Percentiles rank a stretch among this genome's conserved stretches.
Evolutionary conservation across 2,888 invertebrate species (phyloP).

Genomic region (Alcis repandata): DNA sequence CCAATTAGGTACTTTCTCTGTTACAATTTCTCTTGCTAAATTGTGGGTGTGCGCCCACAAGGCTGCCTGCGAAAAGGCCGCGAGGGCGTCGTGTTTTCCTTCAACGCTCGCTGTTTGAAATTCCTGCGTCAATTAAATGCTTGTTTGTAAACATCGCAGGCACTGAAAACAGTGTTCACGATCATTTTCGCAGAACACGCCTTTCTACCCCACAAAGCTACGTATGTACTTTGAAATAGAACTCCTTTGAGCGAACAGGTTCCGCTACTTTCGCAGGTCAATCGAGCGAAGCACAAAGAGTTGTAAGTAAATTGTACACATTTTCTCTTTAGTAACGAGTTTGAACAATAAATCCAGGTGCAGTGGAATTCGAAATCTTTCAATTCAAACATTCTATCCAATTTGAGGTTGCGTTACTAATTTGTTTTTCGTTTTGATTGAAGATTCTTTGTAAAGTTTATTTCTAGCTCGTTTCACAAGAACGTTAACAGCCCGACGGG

Average conservation of each 20-base stretch:
- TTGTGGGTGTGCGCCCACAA: conserved; percentile 46
- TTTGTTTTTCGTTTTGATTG: conserved; percentile 23
- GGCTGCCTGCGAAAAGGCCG: conserved; percentile 51
- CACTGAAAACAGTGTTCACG: conserved; percentile 61
- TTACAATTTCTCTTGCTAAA: conserved; percentile 47
- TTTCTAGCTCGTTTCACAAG: conserved; percentile 14
- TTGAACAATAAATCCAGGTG: conserved; percentile 15
- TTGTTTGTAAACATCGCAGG: conserved; percentile 79
- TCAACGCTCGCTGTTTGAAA: conserved; percentile 75
- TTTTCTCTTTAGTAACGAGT: conserved; percentile 26
- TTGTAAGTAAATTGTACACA: conserved; percentile 44
- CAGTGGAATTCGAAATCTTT: conserved; percentile 21
- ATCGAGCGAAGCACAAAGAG: conserved; percentile 50
- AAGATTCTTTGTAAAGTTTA: conserved; percentile 16
- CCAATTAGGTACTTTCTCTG: conserved; percentile 39
- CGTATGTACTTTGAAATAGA: conserved; percentile 60
- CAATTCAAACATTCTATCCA: conserved; percentile 3
- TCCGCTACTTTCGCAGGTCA: conserved; percentile 47
- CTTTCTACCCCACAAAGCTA: conserved; percentile 54
- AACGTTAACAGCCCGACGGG: conserved; percentile 9
- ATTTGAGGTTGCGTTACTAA: conserved; percentile 18
- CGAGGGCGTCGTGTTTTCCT: conserved; percentile 69
- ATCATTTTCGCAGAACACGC: conserved; percentile 72
- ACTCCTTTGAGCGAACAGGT: conserved; percentile 59
- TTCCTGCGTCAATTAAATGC: conserved; percentile 79